These are phyloP conservation scores for Alectura lathami DNA, from an alignment of 2,113 vertebrate genomes.

Conservation along the genomic window DNA sequence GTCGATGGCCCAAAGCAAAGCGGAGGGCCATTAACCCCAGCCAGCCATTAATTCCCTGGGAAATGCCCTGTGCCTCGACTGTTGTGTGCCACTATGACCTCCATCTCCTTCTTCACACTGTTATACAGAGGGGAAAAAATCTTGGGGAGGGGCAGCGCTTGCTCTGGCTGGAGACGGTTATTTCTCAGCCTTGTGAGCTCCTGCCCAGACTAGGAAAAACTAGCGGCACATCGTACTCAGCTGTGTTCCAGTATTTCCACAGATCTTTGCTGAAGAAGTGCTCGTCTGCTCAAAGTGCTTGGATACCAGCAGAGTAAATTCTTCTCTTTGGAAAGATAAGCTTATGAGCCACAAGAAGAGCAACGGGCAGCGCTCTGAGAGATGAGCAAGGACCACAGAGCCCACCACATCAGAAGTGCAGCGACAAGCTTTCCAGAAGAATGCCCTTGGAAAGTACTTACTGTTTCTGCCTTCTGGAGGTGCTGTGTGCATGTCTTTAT, in stretches of 20 bases:
- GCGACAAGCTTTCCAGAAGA: not conserved
- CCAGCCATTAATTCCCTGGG: not conserved
- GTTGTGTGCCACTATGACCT: not conserved
- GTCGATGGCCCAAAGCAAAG: slow-evolving; percentile 14
- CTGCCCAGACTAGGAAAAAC: not conserved
- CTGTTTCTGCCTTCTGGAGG: not conserved
- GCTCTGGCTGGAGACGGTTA: not conserved
- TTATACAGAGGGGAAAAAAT: not conserved
- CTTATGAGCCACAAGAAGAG: not conserved
- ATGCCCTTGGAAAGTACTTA: not conserved
- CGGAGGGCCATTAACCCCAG: not conserved
- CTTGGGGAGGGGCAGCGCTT: not conserved
- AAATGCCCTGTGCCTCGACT: not conserved
- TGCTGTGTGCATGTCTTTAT: not conserved
- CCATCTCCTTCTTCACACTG: not conserved
- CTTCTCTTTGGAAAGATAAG: not conserved
- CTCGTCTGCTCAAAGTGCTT: not conserved
- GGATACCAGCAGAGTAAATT: not conserved
- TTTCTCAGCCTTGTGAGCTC: not conserved
- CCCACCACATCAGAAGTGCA: not conserved
- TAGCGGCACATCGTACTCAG: accelerated
- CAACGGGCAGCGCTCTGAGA: not conserved
- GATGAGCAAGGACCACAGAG: not conserved
- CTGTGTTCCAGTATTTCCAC: not conserved
- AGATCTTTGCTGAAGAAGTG: not conserved